Conservation (phyloP, 2,888 invertebrate genomes). For the Lithophane socia region DNA sequence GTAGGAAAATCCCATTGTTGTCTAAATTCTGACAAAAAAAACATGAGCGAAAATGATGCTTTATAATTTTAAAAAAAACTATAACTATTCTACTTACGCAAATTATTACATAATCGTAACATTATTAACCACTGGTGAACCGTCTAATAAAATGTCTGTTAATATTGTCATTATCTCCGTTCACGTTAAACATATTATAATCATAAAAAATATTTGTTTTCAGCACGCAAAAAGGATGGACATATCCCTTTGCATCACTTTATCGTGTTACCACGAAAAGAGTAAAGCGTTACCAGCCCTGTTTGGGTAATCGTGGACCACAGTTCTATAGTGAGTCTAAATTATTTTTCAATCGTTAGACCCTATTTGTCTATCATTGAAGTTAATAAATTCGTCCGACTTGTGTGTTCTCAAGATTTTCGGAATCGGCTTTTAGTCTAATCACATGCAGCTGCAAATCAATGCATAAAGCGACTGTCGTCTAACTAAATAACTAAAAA, state of each 20-base stretch:
- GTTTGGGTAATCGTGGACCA: too few species aligned
- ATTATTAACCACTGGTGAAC: background rate
- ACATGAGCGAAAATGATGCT: rapidly evolving
- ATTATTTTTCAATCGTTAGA: background rate
- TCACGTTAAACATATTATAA: background rate
- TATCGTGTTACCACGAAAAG: background rate
- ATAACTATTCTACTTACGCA: background rate
- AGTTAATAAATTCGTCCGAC: background rate
- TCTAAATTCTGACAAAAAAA: background rate
- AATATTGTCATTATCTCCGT: background rate
- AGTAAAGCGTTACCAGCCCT: background rate
- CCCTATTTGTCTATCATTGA: background rate
- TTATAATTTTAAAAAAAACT: too few species aligned
- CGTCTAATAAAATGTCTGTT: background rate
- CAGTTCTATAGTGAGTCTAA: too few species aligned
- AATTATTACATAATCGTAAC: background rate
- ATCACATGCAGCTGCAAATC: background rate
- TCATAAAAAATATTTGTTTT: background rate
- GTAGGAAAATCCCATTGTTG: background rate
- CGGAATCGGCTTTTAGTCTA: background rate
- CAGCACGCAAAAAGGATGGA: background rate
- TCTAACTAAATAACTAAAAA: background rate
- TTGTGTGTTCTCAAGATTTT: background rate
- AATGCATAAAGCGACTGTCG: background rate
- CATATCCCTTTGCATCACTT: background rate